These are phyloP conservation scores for Calameuta idolon DNA, from an alignment of 2,888 invertebrate species.

Conservation along the genomic window DNA sequence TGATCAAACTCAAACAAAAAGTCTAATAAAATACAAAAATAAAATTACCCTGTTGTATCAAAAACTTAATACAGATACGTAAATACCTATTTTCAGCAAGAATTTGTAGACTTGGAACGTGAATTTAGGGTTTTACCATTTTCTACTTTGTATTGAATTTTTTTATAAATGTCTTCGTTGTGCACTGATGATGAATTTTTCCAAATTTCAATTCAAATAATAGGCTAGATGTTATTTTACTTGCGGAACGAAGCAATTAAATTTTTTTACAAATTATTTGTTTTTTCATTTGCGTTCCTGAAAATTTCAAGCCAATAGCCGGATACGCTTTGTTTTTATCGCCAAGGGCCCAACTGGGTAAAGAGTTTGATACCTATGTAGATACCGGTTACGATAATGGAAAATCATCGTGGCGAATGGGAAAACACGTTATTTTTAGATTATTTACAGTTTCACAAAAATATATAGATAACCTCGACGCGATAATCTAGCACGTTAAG, in stretches of 20 bases:
- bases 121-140: background rate
- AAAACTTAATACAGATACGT: background rate
- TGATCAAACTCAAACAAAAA: background rate
- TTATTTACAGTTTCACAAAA: slow-evolving; percentile 54
- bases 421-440: background rate
- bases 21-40: no score
- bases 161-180: background rate
- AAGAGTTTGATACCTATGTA: background rate
- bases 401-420: background rate
- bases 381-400: background rate
- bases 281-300: background rate
- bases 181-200: background rate
- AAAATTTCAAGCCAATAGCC: background rate
- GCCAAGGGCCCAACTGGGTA: background rate
- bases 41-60: background rate
- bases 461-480: slow-evolving; percentile 43
- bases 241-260: background rate
- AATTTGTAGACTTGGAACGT: background rate
- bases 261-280: background rate
- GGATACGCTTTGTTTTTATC: background rate
- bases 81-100: background rate
- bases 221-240: background rate
- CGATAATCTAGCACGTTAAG: slow-evolving; percentile 9
- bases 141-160: background rate
- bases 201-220: background rate